Base-by-base conservation (phyloP, 1,140 invertebrate species). In the Sesamia nonagrioides region DNA sequence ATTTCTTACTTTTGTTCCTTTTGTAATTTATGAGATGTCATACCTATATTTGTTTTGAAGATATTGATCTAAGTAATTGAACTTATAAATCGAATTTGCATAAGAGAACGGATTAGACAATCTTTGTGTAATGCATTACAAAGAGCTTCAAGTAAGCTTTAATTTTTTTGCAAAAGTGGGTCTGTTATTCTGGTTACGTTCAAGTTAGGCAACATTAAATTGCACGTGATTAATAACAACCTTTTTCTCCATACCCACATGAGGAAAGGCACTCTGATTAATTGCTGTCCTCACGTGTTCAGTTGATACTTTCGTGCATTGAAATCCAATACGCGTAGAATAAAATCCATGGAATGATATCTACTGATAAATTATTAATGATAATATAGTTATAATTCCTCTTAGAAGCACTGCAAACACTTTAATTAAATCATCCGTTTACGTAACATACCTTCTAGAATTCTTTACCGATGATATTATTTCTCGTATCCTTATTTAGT, bases 141-240 rank as follows among this genome's bases (percentile, higher is more conserved):
- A 58, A 3, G 54, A 6, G 21, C 13, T 58, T 11, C 21, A 6
- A 13, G 18, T 27, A 17, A 37, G 33, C 27, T 61, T 37, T 6
- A 27, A 17, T 61, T 61, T 61, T n/a, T 37, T 35, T n/a, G 37
- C 42, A 66, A 45, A 66, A 66, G 61, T 66, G 11, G 61, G 42
- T 18, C 17, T 9, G 17, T 40, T 42, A 45, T 18, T 42, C 37
- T 21, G 17, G 61, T 66, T 66, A 11, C 61, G 37, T 3, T 37
- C 37, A 66, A 42, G 37, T 63, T 42, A 42, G 18, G 37, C 56
- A 35, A 60, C 27, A 13, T 60, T 4, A 33, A 60, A 3, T 1
- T 7, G 37, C 17, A 66, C 21, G 17, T 66, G 37, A 66, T 13
- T 40, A 2, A 42, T 42, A 21, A 21, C 54, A 13, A 58, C 54